phyloP scores from a whole-genome alignment of 2,797 vertebrate species.

The Falco cherrug region DNA sequence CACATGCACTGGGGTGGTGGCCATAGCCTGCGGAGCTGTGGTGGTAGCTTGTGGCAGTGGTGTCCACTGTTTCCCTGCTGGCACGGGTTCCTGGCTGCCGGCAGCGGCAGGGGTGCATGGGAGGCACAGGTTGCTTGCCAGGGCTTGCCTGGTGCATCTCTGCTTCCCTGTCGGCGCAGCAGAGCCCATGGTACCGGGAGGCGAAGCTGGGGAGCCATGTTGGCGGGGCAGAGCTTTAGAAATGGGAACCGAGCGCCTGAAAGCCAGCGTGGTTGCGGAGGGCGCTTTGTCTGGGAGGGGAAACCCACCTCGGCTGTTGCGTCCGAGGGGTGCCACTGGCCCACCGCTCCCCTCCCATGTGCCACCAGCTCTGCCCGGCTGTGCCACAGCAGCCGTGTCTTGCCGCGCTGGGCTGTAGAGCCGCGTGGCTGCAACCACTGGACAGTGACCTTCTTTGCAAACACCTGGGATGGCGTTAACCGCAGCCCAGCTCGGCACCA shows the following conservation, averaged over 20 bases:
- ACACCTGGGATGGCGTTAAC: neutral
- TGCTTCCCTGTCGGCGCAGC: accelerated
- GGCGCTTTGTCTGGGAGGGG: no score
- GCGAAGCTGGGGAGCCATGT: no score
- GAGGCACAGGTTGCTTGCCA: neutral
- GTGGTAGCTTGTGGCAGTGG: neutral
- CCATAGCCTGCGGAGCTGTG: neutral
- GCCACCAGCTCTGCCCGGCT: no score
- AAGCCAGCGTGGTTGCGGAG: no score
- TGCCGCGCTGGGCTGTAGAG: no score
- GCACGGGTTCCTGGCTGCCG: neutral
- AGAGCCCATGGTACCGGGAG: no score
- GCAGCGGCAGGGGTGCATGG: neutral
- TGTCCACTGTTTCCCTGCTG: neutral
- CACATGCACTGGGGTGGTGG: neutral
- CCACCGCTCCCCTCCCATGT: no score
- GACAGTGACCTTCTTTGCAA: neutral
- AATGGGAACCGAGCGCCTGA: neutral
- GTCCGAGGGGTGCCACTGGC: no score
- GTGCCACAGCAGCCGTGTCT: no score
- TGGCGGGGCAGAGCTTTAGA: neutral
- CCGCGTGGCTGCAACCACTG: neutral
- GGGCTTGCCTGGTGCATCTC: neutral
- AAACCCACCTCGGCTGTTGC: no score
- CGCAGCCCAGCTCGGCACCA: neutral